A percentile compares a stretch with the other conserved stretches of the same genome.
Conservation (phyloP, 2,113 vertebrate species). For the Mirounga angustirostris region DNA sequence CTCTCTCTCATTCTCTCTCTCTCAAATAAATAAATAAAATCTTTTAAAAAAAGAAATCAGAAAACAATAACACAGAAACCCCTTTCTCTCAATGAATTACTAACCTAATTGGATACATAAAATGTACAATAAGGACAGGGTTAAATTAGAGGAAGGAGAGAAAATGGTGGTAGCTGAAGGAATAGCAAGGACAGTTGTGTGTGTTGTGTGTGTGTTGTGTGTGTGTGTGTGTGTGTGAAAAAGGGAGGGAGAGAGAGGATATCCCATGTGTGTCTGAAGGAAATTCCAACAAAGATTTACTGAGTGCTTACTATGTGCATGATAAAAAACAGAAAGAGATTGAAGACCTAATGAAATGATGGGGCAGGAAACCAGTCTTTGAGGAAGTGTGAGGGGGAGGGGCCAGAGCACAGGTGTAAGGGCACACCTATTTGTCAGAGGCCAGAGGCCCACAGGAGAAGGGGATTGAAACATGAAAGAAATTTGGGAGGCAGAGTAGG, state of each 20-base stretch:
- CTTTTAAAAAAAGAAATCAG: neutral
- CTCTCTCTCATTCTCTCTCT: too few relatives aligned
- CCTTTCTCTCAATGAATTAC: neutral
- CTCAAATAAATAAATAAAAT: too few relatives aligned
- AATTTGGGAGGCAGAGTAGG: neutral
- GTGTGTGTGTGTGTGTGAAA: neutral
- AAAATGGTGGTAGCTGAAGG: neutral
- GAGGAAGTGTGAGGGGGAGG: neutral
- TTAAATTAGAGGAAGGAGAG: conserved; percentile 40
- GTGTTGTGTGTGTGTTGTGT: neutral
- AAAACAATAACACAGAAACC: neutral
- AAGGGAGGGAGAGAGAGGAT: neutral
- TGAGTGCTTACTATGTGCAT: neutral
- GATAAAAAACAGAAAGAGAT: neutral
- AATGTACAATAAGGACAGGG: neutral
- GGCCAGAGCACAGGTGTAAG: neutral
- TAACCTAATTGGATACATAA: neutral
- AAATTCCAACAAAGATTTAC: conserved; percentile 34
- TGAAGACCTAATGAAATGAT: neutral
- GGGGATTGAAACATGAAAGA: neutral
- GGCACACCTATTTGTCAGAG: neutral
- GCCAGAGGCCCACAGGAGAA: neutral
- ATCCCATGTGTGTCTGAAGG: conserved; percentile 23
- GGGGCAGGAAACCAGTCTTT: neutral
- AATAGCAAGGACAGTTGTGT: neutral